Evolutionary conservation across 2,797 vertebrate species (phyloP).

Genomic region (Vultur gryphus): DNA sequence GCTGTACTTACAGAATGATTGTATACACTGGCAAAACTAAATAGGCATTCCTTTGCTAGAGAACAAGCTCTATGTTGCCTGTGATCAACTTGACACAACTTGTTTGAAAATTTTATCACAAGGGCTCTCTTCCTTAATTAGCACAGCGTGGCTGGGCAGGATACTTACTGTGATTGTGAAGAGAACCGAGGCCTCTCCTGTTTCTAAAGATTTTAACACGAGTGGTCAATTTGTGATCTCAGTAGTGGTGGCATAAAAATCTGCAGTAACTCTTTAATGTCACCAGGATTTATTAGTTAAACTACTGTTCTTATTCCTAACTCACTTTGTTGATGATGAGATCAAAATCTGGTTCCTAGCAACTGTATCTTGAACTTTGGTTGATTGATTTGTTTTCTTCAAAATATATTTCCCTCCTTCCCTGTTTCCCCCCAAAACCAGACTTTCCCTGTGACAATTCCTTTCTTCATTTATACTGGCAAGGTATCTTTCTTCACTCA

Average conservation of each 20-base stretch:
- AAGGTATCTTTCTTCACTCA: neutral
- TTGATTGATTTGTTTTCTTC: neutral
- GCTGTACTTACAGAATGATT: neutral
- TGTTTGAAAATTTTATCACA: neutral
- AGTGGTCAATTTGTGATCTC: neutral
- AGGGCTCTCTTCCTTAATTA: neutral
- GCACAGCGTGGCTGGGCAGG: neutral
- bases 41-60: neutral
- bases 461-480: neutral
- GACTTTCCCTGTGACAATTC: neutral
- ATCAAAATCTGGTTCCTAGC: neutral
- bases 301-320: neutral
- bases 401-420: neutral
- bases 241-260: neutral
- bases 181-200: neutral
- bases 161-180: neutral
- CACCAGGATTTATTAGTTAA: neutral
- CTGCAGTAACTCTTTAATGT: neutral
- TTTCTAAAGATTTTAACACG: neutral
- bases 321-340: neutral
- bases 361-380: neutral
- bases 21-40: neutral
- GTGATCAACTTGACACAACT: neutral
- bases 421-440: neutral
- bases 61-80: neutral